phyloP scores from a whole-genome alignment of 2,888 invertebrate genomes.

The Caenorhabditis japonica region DNA sequence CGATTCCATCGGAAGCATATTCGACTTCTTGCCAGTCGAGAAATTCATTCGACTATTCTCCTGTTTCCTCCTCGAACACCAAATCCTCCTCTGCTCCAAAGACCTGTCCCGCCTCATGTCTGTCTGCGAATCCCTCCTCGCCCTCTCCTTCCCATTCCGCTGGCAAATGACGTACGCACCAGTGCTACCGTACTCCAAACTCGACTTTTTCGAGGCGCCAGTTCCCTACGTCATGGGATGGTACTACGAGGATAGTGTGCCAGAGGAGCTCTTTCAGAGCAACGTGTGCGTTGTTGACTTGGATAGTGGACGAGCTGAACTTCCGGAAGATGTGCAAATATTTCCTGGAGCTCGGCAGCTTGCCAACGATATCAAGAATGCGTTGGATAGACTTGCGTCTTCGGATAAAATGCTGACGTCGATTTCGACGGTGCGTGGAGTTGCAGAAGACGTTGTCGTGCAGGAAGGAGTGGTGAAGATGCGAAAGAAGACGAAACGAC shows the following conservation, averaged over 20 bases:
- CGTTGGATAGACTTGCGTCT: conserved; percentile 46
- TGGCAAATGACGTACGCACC: conserved; percentile 99
- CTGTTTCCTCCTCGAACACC: conserved; percentile 94
- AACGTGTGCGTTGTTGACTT: conserved; percentile 95
- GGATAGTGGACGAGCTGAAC: conserved; percentile 90
- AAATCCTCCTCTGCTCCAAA: conserved; percentile 92
- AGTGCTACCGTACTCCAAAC: conserved; percentile 88
- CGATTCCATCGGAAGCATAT: conserved; percentile 90
- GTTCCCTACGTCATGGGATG: conserved; percentile 97
- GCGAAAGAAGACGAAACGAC: conserved; percentile 34
- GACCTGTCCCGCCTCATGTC: conserved; percentile 96
- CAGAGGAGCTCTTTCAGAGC: conserved; percentile 80
- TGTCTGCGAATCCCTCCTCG: conserved; percentile 92
- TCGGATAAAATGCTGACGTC: conserved; percentile 43
- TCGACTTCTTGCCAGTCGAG: conserved; percentile 89
- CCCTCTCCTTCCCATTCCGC: conserved; percentile 91
- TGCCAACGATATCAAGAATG: conserved; percentile 63
- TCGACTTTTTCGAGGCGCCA: conserved; percentile 96
- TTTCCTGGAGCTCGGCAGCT: conserved; percentile 86
- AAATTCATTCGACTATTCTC: conserved; percentile 92
- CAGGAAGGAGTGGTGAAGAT: conserved; percentile 49
- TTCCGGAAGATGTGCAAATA: conserved; percentile 93
- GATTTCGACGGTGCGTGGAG: conserved; percentile 18
- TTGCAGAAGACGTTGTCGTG: conserved; percentile 13
- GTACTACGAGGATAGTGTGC: conserved; percentile 78